Conservation (phyloP, 2,797 vertebrate species). For the Paedocypris micromegethes region DNA sequence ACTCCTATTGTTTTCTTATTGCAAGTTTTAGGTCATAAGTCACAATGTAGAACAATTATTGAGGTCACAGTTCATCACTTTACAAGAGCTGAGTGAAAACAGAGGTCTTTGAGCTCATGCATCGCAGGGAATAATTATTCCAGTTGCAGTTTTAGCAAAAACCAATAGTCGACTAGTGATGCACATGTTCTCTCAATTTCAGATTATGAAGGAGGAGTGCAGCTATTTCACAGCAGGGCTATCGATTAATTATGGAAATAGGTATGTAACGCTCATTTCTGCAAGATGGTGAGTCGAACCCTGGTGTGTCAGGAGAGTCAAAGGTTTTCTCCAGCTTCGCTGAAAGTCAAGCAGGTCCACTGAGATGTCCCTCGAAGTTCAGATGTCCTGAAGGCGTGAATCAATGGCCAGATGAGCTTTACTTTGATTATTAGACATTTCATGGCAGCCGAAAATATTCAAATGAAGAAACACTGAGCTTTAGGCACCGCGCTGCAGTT, state of each 20-base stretch:
- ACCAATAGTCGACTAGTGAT: slow-evolving; percentile 8
- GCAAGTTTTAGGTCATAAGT: slow-evolving; percentile 54
- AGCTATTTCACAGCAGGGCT: slow-evolving; percentile 13
- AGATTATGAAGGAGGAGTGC: neutral
- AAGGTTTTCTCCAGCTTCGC: slow-evolving; percentile 60
- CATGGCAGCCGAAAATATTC: slow-evolving; percentile 65
- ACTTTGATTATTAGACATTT: slow-evolving; percentile 64
- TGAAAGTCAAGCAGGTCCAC: slow-evolving; percentile 62
- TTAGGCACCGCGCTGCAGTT: neutral
- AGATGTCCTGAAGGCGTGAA: slow-evolving; percentile 61
- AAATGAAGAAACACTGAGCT: slow-evolving; percentile 59
- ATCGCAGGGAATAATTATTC: slow-evolving; percentile 29
- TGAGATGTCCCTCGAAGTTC: slow-evolving; percentile 61
- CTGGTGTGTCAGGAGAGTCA: slow-evolving; percentile 68
- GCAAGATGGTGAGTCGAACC: slow-evolving; percentile 56
- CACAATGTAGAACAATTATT: slow-evolving; percentile 64
- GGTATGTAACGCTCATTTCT: slow-evolving; percentile 51
- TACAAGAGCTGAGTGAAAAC: slow-evolving; percentile 53
- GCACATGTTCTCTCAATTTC: slow-evolving; percentile 21
- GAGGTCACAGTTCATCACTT: slow-evolving; percentile 56
- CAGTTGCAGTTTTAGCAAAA: slow-evolving; percentile 23
- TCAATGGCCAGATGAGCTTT: slow-evolving; percentile 66
- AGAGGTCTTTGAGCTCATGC: slow-evolving; percentile 26
- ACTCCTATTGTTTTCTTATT: slow-evolving; percentile 50
- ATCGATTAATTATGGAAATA: slow-evolving; percentile 54